phyloP scores from a whole-genome alignment of 1,140 invertebrate species.

The Hestina assimilis region DNA sequence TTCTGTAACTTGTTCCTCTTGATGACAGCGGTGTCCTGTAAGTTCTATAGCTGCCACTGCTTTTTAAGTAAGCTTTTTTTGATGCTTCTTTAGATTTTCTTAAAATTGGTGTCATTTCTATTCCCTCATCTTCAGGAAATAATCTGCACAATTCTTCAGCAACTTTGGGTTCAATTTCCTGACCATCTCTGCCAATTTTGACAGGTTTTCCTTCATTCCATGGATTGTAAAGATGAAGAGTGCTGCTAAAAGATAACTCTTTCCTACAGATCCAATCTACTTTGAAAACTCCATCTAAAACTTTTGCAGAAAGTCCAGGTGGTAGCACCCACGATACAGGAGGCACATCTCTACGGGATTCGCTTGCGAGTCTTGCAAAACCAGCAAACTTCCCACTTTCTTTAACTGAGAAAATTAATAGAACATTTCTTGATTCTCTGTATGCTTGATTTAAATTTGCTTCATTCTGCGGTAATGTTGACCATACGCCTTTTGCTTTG shows the following conservation, averaged over 20 bases:
- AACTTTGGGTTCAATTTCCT: slow-evolving; percentile 97
- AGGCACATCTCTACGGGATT: slow-evolving; percentile 92
- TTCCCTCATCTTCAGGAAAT: slow-evolving; percentile 95
- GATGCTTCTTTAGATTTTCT: slow-evolving; percentile 92
- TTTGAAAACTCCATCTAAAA: slow-evolving; percentile 96
- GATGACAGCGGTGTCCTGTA: slow-evolving; percentile 64
- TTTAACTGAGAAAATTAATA: slow-evolving; percentile 98
- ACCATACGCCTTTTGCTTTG: slow-evolving; percentile 98
- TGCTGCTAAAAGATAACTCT: slow-evolving; percentile 95
- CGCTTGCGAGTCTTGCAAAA: slow-evolving; percentile 92
- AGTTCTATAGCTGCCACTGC: slow-evolving; percentile 77
- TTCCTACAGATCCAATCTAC: slow-evolving; percentile 98
- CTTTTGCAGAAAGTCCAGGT: slow-evolving; percentile 94
- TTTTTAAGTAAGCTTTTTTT: slow-evolving; percentile 80
- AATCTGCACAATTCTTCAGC: slow-evolving; percentile 96
- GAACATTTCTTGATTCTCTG: slow-evolving; percentile 94
- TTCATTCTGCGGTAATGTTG: slow-evolving; percentile 97
- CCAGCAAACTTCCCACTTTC: slow-evolving; percentile 97
- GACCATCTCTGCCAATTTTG: slow-evolving; percentile 98
- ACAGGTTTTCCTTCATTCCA: slow-evolving; percentile 99
- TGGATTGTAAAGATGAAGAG: slow-evolving; percentile 96
- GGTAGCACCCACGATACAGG: slow-evolving; percentile 97
- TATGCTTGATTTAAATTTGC: slow-evolving; percentile 96
- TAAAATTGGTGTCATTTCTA: slow-evolving; percentile 94
- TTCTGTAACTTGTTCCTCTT: slow-evolving; percentile 64